These are phyloP conservation scores for Epirrita christyi DNA, from an alignment of 2,888 invertebrate species.

Conservation along the genomic window DNA sequence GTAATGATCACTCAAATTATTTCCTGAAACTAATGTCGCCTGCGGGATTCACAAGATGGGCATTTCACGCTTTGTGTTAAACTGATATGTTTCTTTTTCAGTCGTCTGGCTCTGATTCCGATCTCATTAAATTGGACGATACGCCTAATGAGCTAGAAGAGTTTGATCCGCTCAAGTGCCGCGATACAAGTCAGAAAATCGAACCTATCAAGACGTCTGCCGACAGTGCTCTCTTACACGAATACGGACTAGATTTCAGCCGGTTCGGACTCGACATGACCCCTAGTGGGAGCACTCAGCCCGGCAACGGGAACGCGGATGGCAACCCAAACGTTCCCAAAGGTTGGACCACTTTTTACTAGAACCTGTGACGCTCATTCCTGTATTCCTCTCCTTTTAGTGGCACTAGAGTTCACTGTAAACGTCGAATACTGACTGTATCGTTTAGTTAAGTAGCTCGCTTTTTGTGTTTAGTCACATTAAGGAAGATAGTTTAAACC, in stretches of 20 bases:
- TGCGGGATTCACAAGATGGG: slow-evolving; percentile 8
- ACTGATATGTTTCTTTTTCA: slow-evolving; percentile 70
- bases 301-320: slow-evolving; percentile 47
- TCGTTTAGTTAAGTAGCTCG: slow-evolving; percentile 45
- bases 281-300: slow-evolving; percentile 53
- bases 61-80: slow-evolving; percentile 45
- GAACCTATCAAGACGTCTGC: slow-evolving; percentile 70
- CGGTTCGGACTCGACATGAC: slow-evolving; percentile 75
- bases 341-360: slow-evolving; percentile 79
- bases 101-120: slow-evolving; percentile 73
- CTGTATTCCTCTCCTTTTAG: not conserved
- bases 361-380: slow-evolving; percentile 40
- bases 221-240: slow-evolving; percentile 88
- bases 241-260: slow-evolving; percentile 89
- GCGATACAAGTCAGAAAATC: slow-evolving; percentile 63
- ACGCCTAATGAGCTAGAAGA: slow-evolving; percentile 73
- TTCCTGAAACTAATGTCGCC: not conserved
- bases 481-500: too few species aligned
- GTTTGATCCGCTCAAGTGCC: slow-evolving; percentile 74
- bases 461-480: slow-evolving; percentile 45
- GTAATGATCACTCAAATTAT: not conserved
- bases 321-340: slow-evolving; percentile 59
- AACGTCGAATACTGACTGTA: slow-evolving; percentile 16
- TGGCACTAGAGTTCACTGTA: not conserved
- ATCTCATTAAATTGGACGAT: slow-evolving; percentile 78